Evolutionary conservation across 1,140 invertebrate genomes (phyloP), one percentile per base, ranked within the genome.

Genomic region (Drosophila malerkotliana): DNA sequence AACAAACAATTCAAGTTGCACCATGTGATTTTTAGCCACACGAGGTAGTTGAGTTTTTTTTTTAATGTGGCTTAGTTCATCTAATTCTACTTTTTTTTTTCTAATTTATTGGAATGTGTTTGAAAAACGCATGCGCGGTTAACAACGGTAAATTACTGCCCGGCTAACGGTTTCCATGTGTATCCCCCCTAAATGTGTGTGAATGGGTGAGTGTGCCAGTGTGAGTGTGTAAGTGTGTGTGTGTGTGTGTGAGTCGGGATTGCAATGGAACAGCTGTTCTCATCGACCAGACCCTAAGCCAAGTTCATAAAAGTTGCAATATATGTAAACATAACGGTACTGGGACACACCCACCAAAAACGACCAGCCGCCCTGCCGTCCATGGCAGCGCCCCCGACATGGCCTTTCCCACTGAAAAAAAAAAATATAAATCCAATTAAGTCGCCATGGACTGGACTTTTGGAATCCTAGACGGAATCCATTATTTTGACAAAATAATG

Each of bases 251-350:
- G 21, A 32, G 30, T 37, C 26, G 57, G 37, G 34, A 41, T 47
- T 56, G 52, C 61, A 62, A 30, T 34, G 45, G 61, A 21, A 21
- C 72, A 74, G 18, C 53, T 80, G 77, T 76, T 80, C 67, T 28
- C n/a, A 39, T 47, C 62, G 12, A 51, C 51, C 51, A 24, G 30
- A 58, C 51, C 26, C 51, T 15, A 45, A 56, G 28, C 28, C 49
- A 37, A 37, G 34, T 37, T 37, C 34, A 37, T 37, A 37, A 37
- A 37, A 37, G 12, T 37, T 37, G 34, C 10, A 37, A 37, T 37
- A 12, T 37, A 37, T 37, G 34, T 37, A 37, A 37, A 37, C 12
- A 37, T 37, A 37, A 37, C 34, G 34, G 34, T 32, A n/a, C 10
- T 12, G 34, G 10, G 12, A 37, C 34, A 37, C 34, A 37, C 34